Evolutionary conservation across 2,888 invertebrate species (phyloP), one percentile per base, ranked within the genome.

Genomic region (Rapana venosa): DNA sequence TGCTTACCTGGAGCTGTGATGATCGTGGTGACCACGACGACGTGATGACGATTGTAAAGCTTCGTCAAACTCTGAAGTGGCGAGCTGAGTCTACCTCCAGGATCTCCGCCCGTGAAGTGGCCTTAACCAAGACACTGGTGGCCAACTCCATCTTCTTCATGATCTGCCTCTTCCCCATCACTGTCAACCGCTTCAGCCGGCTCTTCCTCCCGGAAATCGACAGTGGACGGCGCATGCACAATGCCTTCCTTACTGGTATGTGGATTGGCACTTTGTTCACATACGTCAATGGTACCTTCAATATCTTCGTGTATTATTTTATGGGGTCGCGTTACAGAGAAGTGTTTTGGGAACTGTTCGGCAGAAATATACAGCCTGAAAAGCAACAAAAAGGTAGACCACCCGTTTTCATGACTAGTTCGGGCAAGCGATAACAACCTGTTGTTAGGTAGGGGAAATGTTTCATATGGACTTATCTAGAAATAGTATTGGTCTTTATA

Each of bases 131-230:
- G n/a, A 70, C 32, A 22, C 70, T 87, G 0, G 30, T 87, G 6
- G 66, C 26, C 8, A 70, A 70, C 15, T 87, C 87, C 6, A 70
- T 87, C 20, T 58, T 70, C 70, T 87, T 87, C 36, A 70, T 87
- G 1, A 17, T n/a, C n/a, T 87, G 66, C 20, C n/a, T 70, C 35
- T 70, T 58, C 30, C 84, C 84, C 4, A 4, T 84, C 4, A 58
- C 84, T 4, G 30, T 84, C n/a, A 30, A 36, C 13, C 84, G 84
- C 58, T 30, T 84, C 8, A 30, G n/a, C n/a, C 58, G 84, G 56
- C 30, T 84, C n/a, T 84, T 30, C 58, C 30, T 84, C 30, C 84
- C 84, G 15, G 84, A 84, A 30, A 17, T 84, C 2, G n/a, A 58
- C 84, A 30, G 15, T 30, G 58, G 84, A 5, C 56, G 84, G n/a